Evolutionary conservation across 2,797 vertebrate genomes (phyloP).

Genomic region (Tapirus indicus): DNA sequence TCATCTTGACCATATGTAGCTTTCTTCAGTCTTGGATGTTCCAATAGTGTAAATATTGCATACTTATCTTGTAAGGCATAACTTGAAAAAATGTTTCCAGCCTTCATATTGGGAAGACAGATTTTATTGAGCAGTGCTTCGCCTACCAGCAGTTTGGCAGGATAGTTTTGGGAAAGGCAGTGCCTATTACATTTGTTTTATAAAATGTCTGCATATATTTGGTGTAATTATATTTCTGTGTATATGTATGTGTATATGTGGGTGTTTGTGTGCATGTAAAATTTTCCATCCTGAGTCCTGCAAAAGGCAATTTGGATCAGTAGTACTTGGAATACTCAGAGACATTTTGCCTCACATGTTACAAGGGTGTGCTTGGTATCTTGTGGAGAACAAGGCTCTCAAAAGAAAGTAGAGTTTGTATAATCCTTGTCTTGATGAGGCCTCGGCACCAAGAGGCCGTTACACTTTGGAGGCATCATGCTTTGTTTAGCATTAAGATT

Average conservation of each 20-base stretch:
- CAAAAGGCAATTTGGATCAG: background rate
- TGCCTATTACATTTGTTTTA: background rate
- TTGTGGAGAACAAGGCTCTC: background rate
- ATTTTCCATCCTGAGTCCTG: background rate
- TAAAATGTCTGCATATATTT: background rate
- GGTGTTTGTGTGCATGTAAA: background rate
- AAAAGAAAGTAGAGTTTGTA: background rate
- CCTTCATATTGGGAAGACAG: background rate
- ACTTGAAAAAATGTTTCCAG: background rate
- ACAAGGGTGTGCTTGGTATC: background rate
- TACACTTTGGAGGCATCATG: background rate
- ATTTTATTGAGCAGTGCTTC: background rate
- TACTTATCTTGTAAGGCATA: background rate
- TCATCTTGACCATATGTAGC: background rate
- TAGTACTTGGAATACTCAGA: background rate
- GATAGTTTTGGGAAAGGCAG: background rate
- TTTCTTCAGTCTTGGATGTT: background rate
- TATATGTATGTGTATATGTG: background rate
- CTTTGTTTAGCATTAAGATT: background rate
- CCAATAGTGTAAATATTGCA: background rate
- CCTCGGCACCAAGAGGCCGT: background rate
- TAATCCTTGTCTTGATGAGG: background rate
- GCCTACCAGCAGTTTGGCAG: background rate
- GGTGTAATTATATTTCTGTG: background rate
- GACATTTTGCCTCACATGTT: background rate